Evolutionary conservation across 1,140 invertebrate genomes (phyloP), one percentile per base, ranked within the genome.

Genomic region (Heliconius eleuchia): DNA sequence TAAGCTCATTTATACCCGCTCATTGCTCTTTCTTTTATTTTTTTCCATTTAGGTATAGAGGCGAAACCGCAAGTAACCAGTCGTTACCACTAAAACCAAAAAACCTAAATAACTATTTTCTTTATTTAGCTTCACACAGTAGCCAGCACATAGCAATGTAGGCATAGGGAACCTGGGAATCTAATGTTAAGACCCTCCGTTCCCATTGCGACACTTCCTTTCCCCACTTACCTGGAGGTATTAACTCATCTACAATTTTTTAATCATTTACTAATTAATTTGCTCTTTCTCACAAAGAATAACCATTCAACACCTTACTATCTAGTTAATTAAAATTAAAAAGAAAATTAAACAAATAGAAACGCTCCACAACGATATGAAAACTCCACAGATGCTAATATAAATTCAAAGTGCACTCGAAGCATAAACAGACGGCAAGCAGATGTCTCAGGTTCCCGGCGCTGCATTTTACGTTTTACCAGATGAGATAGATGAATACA

Each of bases 311-410:
- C 55, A 57, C 19, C 55, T 57, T 23, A n/a, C 7, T n/a, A 16
- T 16, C 55, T 57, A 57, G 8, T 18, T 57, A 23, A 60, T 23
- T 60, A 11, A 60, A 60, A 60, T 60, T 46, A 16, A 46, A 23
- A 60, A 52, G 50, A 18, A 9, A 66, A 27, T 30, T 27, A 66
- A 27, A 23, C n/a, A 27, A 60, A 60, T 60, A 27, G n/a, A 66
- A 66, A 66, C 5, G 9, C 3, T 66, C 1, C 1, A 66, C 11
- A 27, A 27, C 23, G 27, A 30, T 30, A 30, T 27, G 11, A 66
- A 66, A 66, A 66, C n/a, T 30, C 60, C 27, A 11, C 73, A 55
- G 73, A 74, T 52, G 73, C 73, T 74, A 74, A 74, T 74, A 74
- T 74, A 39, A 72, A 74, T 74, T 74, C 42, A 52, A 74, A 74